phyloP scores from a whole-genome alignment of 2,113 vertebrate species.

The Serinus canaria region DNA sequence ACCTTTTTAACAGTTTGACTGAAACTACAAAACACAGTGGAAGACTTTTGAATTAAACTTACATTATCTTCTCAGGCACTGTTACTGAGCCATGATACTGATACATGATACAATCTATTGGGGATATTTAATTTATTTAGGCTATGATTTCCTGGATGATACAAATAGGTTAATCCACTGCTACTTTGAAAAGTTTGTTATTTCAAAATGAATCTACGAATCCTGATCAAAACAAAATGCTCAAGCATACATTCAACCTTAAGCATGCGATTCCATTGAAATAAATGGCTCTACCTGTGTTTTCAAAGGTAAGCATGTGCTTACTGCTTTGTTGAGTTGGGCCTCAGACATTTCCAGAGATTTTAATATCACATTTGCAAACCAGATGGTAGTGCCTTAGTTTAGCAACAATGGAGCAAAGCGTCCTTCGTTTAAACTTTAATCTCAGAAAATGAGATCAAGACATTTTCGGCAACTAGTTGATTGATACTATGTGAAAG shows the following conservation, averaged over 20 bases:
- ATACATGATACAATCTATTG: background rate
- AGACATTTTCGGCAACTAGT: constrained; percentile 60
- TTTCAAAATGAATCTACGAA: background rate
- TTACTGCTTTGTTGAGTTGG: background rate
- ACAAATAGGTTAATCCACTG: background rate
- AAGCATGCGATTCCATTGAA: background rate
- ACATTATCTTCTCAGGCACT: background rate
- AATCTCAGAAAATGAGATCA: constrained; percentile 73
- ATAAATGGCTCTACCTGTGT: background rate
- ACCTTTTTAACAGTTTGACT: background rate
- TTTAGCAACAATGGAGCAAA: constrained; percentile 70
- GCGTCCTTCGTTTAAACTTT: constrained; percentile 65
- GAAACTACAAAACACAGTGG: background rate
- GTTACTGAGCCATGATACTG: background rate
- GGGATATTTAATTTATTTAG: background rate
- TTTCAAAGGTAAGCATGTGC: constrained; percentile 36
- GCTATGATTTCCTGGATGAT: background rate
- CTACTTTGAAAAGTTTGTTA: background rate
- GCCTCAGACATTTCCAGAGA: constrained; percentile 33
- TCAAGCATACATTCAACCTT: background rate
- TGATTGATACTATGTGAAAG: constrained; percentile 69
- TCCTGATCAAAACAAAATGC: background rate
- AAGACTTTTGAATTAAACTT: constrained; percentile 6
- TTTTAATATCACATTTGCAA: constrained; percentile 66
- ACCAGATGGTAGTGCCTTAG: constrained; percentile 70